Conservation (phyloP, 2,888 invertebrate species). For the Macrosoma leucophasiata region DNA sequence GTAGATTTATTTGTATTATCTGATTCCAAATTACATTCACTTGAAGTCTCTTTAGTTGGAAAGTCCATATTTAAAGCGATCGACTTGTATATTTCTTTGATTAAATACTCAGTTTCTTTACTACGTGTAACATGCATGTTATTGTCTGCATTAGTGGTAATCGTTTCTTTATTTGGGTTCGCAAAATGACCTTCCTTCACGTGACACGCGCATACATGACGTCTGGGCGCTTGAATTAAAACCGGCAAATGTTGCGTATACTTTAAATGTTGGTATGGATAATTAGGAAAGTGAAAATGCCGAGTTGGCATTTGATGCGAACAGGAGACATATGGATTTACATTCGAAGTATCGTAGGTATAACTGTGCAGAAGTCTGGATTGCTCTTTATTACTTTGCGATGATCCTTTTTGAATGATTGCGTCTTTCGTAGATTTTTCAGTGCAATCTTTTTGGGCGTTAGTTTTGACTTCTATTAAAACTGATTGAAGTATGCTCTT, state of each 20-base stretch:
- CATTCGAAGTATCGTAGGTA: slow-evolving; percentile 43
- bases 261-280: slow-evolving; percentile 33
- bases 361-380: slow-evolving; percentile 47
- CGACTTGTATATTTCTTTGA: slow-evolving; percentile 64
- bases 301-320: slow-evolving; percentile 35
- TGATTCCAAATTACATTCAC: slow-evolving; percentile 31
- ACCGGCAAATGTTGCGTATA: slow-evolving; percentile 50
- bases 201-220: slow-evolving; percentile 39
- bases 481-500: slow-evolving; percentile 57
- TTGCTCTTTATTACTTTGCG: slow-evolving; percentile 38
- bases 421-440: slow-evolving; percentile 45
- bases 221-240: slow-evolving; percentile 41
- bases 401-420: slow-evolving; percentile 46
- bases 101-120: slow-evolving; percentile 54
- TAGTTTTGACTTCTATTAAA: slow-evolving; percentile 54
- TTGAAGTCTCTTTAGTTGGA: slow-evolving; percentile 39
- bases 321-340: slow-evolving; percentile 37
- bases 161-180: slow-evolving; percentile 29
- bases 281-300: slow-evolving; percentile 31
- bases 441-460: slow-evolving; percentile 29
- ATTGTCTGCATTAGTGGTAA: slow-evolving; percentile 46
- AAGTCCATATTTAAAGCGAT: slow-evolving; percentile 43
- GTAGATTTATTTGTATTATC: slow-evolving; percentile 6
- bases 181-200: too few species aligned
- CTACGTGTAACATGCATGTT: slow-evolving; percentile 26